Evolutionary conservation across 2,797 vertebrate genomes (phyloP), one percentile per base, ranked within the genome.

Genomic region (Meda fulgida): DNA sequence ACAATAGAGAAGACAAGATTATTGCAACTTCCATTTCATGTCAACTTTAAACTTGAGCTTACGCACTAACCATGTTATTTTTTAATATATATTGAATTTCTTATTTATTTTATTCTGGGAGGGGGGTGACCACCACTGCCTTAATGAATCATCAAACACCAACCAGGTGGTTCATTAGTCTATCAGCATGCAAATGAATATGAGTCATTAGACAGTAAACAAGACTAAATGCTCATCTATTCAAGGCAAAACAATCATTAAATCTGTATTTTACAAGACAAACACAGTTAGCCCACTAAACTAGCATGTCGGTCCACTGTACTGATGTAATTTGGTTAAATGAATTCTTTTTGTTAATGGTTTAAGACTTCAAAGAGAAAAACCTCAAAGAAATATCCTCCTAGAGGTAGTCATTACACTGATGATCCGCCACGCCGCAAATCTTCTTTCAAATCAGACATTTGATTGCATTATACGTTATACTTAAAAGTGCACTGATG

Each of bases 301-400:
- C 46, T 31, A 48, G 55, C 55, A 40, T 23, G n/a, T 29, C 19
- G 71, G 83, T 89, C 84, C 90, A 83, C 85, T 94, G 92, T 88
- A 92, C 91, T 91, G 88, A 34, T 90, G 87, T 93, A 91, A 93
- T 86, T 84, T 91, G 89, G 91, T 92, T 90, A 91, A 88, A 92
- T 81, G 58, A 87, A 89, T 85, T 26, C 90, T 78, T 91, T 93
- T 92, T 91, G 88, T 83, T 91, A 85, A 66, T 38, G 81, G 14
- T 55, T 53, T 38, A 43, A 90, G 84, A 51, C 87, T 87, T 91
- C 90, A 94, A 93, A 94, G 81, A 88, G 51, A 65, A 58, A 79
- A 79, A 83, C 90, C 91, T 84, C 89, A 92, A 88, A 91, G 91
- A 67, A 81, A 89, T 67, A 11, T 93, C 80, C 48, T 77, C 83